Conservation (phyloP, 2,113 vertebrate genomes). For the Eidolon helvum region DNA sequence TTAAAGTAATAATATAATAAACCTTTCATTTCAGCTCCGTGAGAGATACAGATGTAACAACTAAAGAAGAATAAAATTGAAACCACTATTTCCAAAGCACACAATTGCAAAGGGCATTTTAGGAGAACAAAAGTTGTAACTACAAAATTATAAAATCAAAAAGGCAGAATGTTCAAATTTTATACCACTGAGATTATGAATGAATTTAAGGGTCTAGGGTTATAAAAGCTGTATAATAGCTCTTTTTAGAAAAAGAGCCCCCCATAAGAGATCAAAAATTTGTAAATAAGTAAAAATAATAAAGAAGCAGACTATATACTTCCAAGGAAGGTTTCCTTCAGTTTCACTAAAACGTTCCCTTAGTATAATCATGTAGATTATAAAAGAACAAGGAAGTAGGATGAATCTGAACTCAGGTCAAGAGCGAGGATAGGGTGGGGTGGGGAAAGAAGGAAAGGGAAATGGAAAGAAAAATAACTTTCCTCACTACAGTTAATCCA, state of each 20-base stretch:
- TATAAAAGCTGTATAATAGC: neutral
- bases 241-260: neutral
- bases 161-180: neutral
- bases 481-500: conserved; percentile 48
- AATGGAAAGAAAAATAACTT: neutral
- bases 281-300: neutral
- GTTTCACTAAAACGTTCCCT: neutral
- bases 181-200: neutral
- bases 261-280: neutral
- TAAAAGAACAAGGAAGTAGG: neutral
- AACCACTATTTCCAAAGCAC: neutral
- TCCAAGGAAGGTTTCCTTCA: neutral
- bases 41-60: neutral
- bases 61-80: neutral
- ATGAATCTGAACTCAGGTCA: neutral
- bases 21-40: neutral
- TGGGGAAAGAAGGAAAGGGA: neutral
- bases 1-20: neutral
- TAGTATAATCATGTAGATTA: neutral
- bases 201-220: neutral
- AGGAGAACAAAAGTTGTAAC: neutral
- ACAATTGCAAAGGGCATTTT: neutral
- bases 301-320: fast-evolving
- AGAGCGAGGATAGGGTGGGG: neutral
- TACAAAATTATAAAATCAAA: neutral